Evolutionary conservation across 2,888 invertebrate species (phyloP), one percentile per base, ranked within the genome.

Genomic region (Macrosiphum euphorbiae): DNA sequence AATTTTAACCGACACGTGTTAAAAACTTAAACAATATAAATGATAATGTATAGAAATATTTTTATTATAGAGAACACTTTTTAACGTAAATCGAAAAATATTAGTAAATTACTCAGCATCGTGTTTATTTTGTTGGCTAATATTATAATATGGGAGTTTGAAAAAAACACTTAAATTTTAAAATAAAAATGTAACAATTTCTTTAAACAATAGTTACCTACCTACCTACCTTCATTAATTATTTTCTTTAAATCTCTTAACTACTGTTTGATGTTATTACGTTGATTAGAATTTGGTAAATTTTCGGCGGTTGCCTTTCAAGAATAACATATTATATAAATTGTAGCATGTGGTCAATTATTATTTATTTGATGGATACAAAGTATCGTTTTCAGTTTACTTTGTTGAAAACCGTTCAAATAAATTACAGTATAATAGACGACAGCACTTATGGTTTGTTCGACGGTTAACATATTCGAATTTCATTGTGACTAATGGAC

Each of bases 401-500:
- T n/a, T 86, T 47, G 8, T 58, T 58, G 11, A 58, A 91, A 85
- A 91, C 8, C 85, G 58, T 86, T 91, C 44, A 91, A 86, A 86
- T 92, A 87, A 87, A 87, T 87, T 44, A 87, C 86, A 24, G 47
- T 92, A 28, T 92, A 92, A 87, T 16, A n/a, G 20, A 55, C n/a
- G 26, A 35, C 44, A 26, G 61, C 86, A 87, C 58, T 86, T 86
- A 91, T 91, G 91, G 85, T 86, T 24, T 61, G 92, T 87, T 92
- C 35, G 50, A 92, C 86, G n/a, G 58, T 86, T 86, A 61, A 86
- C 24, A 26, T 44, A 87, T 87, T 61, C 58, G 47, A 92, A 92
- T 87, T 92, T 87, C 47, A 87, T 92, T 61, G 47, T 92, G 47
- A 92, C 92, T 92, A 92, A 92, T 92, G 86, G 86, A 87, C 58